Base-by-base conservation (phyloP, 2,113 vertebrate genomes). In the Piliocolobus tephrosceles region DNA sequence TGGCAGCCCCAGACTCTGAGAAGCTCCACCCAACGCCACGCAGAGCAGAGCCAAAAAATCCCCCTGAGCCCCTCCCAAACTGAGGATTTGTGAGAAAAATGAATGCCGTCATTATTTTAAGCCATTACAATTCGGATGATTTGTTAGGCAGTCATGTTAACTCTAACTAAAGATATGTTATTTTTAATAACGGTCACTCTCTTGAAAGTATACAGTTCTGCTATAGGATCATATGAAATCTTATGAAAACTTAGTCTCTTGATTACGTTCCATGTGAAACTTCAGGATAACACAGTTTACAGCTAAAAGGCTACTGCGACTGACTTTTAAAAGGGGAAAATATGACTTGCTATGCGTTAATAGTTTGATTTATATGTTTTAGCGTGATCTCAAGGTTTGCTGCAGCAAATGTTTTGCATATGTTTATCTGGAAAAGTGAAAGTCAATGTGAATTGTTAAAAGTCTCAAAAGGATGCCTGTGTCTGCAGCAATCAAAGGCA, bases 371-470 rank as follows among this genome's bases (percentile, higher is more conserved):
- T 88, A 30, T 58, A 23, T 84, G 10, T 61, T 93, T 84, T 68
- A 83, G 25, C 6, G 43, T 80, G 68, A 80, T 79, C 47, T 50
- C 27, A 88, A 40, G 27, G 13, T 76, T 22, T 57, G 7, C 68
- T 70, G 58, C 61, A 45, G 17, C 16, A 88, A 95, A n/a, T 90
- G 17, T 64, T 83, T 83, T 87, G 30, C 16, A 55, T 61, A 38
- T 72, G 66, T 79, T 87, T 92, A 92, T 84, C 25, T 90, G 25
- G 10, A 84, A 55, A 61, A 90, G n/a, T 45, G 2, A 23, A 96
- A 90, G 87, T 91, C 43, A 47, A 40, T 55, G 47, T 83, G 52
- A 87, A 87, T 86, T 95, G 40, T 89, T 91, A 61, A 38, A 95
- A 27, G 17, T 94, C 40, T 87, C 57, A 91, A 61, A 92, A 40